These are phyloP conservation scores for Neoseiulus cucumeris DNA, from an alignment of 1,140 invertebrate genomes.

Conservation along the genomic window DNA sequence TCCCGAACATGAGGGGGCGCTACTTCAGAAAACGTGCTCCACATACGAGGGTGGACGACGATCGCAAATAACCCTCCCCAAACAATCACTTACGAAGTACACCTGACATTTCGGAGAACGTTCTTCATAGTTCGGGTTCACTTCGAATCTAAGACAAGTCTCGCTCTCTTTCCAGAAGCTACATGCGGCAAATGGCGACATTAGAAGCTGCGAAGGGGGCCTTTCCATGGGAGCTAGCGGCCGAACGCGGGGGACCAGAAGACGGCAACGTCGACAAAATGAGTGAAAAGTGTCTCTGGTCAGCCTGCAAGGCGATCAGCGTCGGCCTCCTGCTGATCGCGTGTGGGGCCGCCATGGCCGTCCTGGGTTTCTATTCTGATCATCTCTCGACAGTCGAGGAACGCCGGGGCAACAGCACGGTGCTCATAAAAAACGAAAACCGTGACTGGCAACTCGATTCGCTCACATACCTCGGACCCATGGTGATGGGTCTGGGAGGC, in stretches of 20 bases:
- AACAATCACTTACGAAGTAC: no score
- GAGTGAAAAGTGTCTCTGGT: constrained; percentile 63
- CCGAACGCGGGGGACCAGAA: not conserved
- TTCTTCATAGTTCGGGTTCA: no score
- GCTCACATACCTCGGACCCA: constrained; percentile 68
- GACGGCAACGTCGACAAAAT: constrained; percentile 40
- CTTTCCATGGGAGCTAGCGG: not conserved
- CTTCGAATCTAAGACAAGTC: not conserved
- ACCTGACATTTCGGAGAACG: no score
- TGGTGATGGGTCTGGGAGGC: constrained; percentile 80
- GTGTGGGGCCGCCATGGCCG: constrained; percentile 64
- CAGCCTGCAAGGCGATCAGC: constrained; percentile 62
- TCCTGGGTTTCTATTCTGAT: constrained; percentile 67
- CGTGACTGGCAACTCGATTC: constrained; percentile 33
- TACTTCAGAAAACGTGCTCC: no score
- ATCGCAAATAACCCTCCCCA: no score
- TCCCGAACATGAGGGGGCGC: no score
- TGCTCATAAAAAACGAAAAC: constrained; percentile 52
- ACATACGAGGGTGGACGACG: no score
- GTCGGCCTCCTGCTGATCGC: constrained; percentile 58
- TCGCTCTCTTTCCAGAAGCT: not conserved
- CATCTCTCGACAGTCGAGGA: constrained; percentile 51
- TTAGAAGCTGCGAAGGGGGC: not conserved
- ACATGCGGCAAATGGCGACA: constrained; percentile 4
- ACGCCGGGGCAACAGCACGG: constrained; percentile 48